Evolutionary conservation across 2,888 invertebrate species (phyloP).

Genomic region (Platycheirus rosarum): DNA sequence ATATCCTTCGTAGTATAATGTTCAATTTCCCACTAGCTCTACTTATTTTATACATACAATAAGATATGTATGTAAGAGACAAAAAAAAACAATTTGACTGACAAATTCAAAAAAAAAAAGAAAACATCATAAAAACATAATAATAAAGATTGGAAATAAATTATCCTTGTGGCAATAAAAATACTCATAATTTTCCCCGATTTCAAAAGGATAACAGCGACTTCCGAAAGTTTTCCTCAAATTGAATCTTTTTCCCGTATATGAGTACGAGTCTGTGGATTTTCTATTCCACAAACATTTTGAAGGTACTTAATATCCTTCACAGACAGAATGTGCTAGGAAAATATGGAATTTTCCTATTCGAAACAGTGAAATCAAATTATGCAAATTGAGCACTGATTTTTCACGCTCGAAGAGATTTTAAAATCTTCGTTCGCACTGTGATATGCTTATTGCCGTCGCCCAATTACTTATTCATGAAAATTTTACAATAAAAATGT

Average conservation of each 20-base stretch:
- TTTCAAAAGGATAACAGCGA: conserved; percentile 66
- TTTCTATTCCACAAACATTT: conserved; percentile 19
- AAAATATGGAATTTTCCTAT: conserved; percentile 69
- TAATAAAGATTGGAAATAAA: conserved; percentile 74
- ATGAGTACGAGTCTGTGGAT: conserved; percentile 25
- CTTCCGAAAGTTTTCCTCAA: conserved; percentile 57
- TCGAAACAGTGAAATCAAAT: conserved; percentile 71
- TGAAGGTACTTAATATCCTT: conserved; percentile 14
- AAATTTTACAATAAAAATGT: conserved; percentile 58
- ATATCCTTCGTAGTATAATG: conserved; percentile 5
- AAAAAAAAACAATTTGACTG: conserved; percentile 64
- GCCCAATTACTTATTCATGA: conserved; percentile 73
- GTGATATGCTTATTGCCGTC: conserved; percentile 49
- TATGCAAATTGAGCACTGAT: conserved; percentile 75
- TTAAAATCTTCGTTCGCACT: conserved; percentile 55
- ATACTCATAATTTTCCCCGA: conserved; percentile 69
- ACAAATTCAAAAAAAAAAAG: conserved; percentile 41
- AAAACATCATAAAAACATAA: conserved; percentile 71
- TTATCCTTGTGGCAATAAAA: conserved; percentile 74
- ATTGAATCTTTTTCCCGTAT: conserved; percentile 55
- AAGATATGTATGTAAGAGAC: neutral
- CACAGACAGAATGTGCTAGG: neutral
- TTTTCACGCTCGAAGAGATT: conserved; percentile 74
- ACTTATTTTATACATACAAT: neutral
- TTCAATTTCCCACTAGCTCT: conserved; percentile 22